Evolutionary conservation across 2,888 invertebrate genomes (phyloP).

Genomic region (Archaeoteleia sp.): DNA sequence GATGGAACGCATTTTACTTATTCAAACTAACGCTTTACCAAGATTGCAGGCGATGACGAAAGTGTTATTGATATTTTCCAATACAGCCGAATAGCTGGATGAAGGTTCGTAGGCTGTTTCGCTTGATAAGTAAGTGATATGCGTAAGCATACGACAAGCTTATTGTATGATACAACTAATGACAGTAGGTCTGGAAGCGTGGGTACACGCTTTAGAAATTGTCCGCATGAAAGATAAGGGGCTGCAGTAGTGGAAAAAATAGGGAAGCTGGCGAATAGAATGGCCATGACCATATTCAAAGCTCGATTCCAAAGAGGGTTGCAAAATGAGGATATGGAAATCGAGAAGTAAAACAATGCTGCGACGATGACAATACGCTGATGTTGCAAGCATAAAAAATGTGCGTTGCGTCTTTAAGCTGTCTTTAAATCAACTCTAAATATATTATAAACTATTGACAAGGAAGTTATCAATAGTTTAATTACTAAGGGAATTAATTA

Average conservation of each 20-base stretch:
- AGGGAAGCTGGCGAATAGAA: constrained; percentile 2
- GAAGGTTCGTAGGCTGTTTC: constrained; percentile 13
- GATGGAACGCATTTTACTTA: too few relatives aligned
- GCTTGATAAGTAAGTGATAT: constrained; percentile 9
- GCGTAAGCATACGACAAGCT: not conserved
- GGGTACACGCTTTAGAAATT: constrained; percentile 23
- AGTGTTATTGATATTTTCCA: constrained; percentile 10
- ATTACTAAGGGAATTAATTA: too few relatives aligned
- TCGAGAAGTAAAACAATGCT: too few relatives aligned
- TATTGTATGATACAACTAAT: constrained; percentile 9
- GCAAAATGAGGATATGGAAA: not conserved
- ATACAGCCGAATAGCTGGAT: constrained; percentile 1
- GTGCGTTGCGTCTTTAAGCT: too few relatives aligned
- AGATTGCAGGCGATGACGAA: constrained; percentile 11
- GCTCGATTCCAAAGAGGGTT: constrained; percentile 15
- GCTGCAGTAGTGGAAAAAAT: not conserved
- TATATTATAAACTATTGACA: too few relatives aligned
- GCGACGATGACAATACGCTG: not conserved
- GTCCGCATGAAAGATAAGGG: constrained; percentile 21
- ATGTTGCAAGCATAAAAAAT: too few relatives aligned
- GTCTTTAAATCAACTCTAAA: too few relatives aligned
- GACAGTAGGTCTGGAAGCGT: constrained; percentile 12
- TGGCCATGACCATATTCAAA: constrained; percentile 15
- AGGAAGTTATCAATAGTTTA: too few relatives aligned
- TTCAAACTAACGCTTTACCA: not conserved